phyloP scores from a whole-genome alignment of 1,140 invertebrate species.

The Panagrolaimus sp. region DNA sequence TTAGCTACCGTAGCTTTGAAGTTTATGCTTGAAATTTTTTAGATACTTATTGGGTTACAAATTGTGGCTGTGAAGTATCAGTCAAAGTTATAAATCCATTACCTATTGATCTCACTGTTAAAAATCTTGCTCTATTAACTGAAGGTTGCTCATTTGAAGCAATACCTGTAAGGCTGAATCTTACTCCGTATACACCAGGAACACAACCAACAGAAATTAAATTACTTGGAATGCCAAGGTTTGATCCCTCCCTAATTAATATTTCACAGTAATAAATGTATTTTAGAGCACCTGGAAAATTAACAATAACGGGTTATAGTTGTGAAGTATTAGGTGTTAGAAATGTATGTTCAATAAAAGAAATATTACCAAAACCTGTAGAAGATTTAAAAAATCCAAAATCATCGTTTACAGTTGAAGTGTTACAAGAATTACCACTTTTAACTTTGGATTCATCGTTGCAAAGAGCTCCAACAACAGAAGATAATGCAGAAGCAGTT shows the following conservation, averaged over 20 bases:
- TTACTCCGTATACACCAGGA: neutral
- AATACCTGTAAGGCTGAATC: constrained; percentile 11
- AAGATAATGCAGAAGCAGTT: constrained; percentile 28
- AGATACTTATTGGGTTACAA: constrained; percentile 51
- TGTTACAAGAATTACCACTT: constrained; percentile 43
- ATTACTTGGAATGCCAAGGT: constrained; percentile 49
- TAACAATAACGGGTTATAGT: constrained; percentile 49
- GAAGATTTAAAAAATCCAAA: constrained; percentile 15
- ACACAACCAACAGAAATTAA: constrained; percentile 23
- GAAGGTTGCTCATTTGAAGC: constrained; percentile 47
- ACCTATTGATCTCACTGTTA: constrained; percentile 47
- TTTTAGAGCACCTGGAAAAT: constrained; percentile 41
- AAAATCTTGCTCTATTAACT: constrained; percentile 37
- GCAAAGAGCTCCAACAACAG: constrained; percentile 33
- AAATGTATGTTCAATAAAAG: constrained; percentile 45
- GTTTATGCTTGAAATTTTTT: constrained; percentile 14
- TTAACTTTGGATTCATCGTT: constrained; percentile 43
- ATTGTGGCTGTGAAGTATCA: constrained; percentile 46
- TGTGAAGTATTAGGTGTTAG: constrained; percentile 52
- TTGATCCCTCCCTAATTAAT: no score
- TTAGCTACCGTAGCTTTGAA: neutral
- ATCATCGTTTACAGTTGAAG: constrained; percentile 29
- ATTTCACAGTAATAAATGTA: neutral
- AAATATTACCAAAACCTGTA: constrained; percentile 19
- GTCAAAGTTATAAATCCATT: constrained; percentile 49